These are phyloP conservation scores for Theocolax elegans DNA, from an alignment of 1,140 invertebrate genomes.

Conservation along the genomic window DNA sequence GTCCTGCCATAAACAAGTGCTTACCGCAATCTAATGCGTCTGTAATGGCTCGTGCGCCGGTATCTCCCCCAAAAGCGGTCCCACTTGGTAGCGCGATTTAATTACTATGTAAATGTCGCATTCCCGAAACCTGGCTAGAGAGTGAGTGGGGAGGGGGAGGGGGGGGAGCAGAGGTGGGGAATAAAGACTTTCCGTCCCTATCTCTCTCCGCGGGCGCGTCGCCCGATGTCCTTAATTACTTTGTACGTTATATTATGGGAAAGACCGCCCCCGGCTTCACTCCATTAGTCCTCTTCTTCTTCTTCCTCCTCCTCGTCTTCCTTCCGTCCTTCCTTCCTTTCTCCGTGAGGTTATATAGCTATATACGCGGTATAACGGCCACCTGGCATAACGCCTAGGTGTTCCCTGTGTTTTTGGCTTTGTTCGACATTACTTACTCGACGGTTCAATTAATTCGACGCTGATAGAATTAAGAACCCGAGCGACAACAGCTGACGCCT, in stretches of 20 bases:
- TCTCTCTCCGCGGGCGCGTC: slow-evolving; percentile 51
- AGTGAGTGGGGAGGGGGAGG: background rate
- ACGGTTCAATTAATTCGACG: slow-evolving; percentile 28
- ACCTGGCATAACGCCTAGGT: slow-evolving; percentile 21
- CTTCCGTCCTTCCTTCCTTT: slow-evolving; percentile 7
- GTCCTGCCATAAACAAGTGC: slow-evolving; percentile 67
- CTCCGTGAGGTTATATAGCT: background rate
- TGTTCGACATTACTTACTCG: slow-evolving; percentile 38
- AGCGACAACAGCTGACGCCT: no score
- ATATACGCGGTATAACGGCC: slow-evolving; percentile 33
- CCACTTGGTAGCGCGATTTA: slow-evolving; percentile 66
- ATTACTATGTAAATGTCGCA: slow-evolving; percentile 70
- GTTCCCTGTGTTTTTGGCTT: slow-evolving; percentile 37
- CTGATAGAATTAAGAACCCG: slow-evolving; percentile 8
- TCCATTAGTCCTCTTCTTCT: slow-evolving; percentile 40
- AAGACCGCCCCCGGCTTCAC: slow-evolving; percentile 6
- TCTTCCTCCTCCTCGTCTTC: background rate
- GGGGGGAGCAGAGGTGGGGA: no score
- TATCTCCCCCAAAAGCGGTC: slow-evolving; percentile 31
- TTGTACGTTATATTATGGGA: slow-evolving; percentile 67
- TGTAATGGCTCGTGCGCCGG: slow-evolving; percentile 65
- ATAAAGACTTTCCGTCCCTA: slow-evolving; percentile 14
- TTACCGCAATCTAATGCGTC: slow-evolving; percentile 69
- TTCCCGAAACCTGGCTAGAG: slow-evolving; percentile 49
- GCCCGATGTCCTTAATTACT: slow-evolving; percentile 69